These are phyloP conservation scores for Acleris emargana DNA, from an alignment of 2,888 invertebrate species.

Conservation along the genomic window DNA sequence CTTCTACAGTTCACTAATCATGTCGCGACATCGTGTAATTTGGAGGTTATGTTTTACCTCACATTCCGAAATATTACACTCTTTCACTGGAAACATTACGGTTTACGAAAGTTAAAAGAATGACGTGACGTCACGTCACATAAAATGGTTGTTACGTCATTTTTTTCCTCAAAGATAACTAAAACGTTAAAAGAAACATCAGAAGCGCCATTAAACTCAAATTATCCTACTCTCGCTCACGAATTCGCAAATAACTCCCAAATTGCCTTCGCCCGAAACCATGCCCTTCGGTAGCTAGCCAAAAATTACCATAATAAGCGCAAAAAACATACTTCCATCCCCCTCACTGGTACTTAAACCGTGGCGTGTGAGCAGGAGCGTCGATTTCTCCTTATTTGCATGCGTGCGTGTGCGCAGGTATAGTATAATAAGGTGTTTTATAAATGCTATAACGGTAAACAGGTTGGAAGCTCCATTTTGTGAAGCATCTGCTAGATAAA, in stretches of 20 bases:
- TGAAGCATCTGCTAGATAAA: conserved; percentile 21
- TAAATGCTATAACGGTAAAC: conserved; percentile 58
- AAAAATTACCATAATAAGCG: conserved; percentile 45
- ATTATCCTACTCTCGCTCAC: conserved; percentile 20
- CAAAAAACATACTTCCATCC: conserved; percentile 39
- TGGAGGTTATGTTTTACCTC: no score
- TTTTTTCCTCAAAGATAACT: no score
- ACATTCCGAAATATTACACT: no score
- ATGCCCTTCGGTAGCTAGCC: conserved; percentile 32
- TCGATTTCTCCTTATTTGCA: conserved; percentile 55
- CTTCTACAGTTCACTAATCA: no score
- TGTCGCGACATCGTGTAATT: no score
- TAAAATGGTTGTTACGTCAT: no score
- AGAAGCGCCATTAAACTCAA: conserved; percentile 21
- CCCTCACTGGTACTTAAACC: conserved; percentile 37
- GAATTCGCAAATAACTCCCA: conserved; percentile 17
- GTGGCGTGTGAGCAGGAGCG: conserved; percentile 44
- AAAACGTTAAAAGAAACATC: background rate
- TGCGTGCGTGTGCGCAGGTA: conserved; percentile 49
- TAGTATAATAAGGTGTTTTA: conserved; percentile 64
- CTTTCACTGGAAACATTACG: no score
- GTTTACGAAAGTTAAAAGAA: no score
- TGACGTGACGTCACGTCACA: no score
- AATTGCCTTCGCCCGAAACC: conserved; percentile 13
- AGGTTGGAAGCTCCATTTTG: conserved; percentile 6